A percentile compares a stretch with the other conserved stretches of the same genome.
These are phyloP conservation scores for Lepidurus arcticus DNA, from an alignment of 1,140 invertebrate genomes.

Conservation along the genomic window DNA sequence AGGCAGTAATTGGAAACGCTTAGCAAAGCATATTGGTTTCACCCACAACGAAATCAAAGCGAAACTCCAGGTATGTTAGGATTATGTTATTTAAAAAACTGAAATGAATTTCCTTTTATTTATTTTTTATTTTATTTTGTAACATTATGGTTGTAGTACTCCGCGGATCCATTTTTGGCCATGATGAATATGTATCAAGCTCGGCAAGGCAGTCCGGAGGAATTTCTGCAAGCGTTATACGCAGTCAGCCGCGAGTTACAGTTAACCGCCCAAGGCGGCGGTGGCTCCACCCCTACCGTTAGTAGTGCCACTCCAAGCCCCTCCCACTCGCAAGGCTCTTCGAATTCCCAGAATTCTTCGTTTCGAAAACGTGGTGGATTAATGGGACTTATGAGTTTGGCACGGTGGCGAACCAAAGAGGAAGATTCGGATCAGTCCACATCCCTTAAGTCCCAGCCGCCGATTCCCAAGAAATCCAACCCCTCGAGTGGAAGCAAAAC, in stretches of 20 bases:
- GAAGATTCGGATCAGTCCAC: neutral
- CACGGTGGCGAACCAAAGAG: neutral
- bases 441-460: neutral
- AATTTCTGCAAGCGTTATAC: constrained; percentile 42
- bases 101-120: too few species aligned
- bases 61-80: constrained; percentile 30
- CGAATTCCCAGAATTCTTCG: neutral
- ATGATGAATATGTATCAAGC: constrained; percentile 40
- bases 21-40: constrained; percentile 42
- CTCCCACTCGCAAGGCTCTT: neutral
- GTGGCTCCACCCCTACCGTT: constrained; percentile 13
- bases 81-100: too few species aligned
- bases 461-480: neutral
- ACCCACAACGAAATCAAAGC: constrained; percentile 41
- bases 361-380: neutral
- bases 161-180: constrained; percentile 40
- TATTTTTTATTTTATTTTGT: neutral
- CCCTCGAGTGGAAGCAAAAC: neutral
- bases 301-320: constrained; percentile 30
- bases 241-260: constrained; percentile 38
- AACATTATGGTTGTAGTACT: constrained; percentile 35
- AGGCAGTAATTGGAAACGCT: constrained; percentile 42
- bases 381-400: constrained; percentile 17
- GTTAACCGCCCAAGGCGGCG: neutral
- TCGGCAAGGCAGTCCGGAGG: constrained; percentile 42